These are phyloP conservation scores for Oeneis ivallda DNA, from an alignment of 2,888 invertebrate genomes.

Conservation along the genomic window DNA sequence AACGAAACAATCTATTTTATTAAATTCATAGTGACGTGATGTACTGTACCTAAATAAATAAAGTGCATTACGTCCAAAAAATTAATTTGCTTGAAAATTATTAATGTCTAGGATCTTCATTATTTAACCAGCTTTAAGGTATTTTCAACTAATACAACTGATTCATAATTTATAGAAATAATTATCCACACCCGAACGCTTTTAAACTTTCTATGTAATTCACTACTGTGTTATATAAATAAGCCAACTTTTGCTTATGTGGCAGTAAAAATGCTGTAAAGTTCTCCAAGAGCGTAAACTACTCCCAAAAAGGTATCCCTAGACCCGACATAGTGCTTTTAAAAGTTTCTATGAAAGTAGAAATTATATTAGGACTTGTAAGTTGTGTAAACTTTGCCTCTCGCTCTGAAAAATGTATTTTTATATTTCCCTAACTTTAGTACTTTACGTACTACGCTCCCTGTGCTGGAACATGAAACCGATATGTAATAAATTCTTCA, in stretches of 20 bases:
- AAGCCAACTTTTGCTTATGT: constrained; percentile 29
- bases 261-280: constrained; percentile 28
- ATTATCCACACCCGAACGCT: background rate
- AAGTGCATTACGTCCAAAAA: no score
- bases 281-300: constrained; percentile 21
- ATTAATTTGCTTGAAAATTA: background rate
- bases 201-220: constrained; percentile 20
- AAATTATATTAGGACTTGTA: constrained; percentile 19
- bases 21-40: no score
- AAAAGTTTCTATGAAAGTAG: constrained; percentile 20
- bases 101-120: background rate
- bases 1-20: no score
- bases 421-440: constrained; percentile 10
- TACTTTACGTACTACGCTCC: background rate
- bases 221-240: constrained; percentile 22
- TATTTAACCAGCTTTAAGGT: background rate
- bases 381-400: constrained; percentile 14
- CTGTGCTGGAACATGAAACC: background rate
- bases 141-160: no score
- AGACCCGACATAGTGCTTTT: constrained; percentile 17
- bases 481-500: constrained; percentile 5
- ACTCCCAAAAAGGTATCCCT: constrained; percentile 22
- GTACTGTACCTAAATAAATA: no score
- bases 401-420: constrained; percentile 15
- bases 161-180: background rate